Conservation (phyloP, 2,888 invertebrate species). For the Megaustenia siamemsis region DNA sequence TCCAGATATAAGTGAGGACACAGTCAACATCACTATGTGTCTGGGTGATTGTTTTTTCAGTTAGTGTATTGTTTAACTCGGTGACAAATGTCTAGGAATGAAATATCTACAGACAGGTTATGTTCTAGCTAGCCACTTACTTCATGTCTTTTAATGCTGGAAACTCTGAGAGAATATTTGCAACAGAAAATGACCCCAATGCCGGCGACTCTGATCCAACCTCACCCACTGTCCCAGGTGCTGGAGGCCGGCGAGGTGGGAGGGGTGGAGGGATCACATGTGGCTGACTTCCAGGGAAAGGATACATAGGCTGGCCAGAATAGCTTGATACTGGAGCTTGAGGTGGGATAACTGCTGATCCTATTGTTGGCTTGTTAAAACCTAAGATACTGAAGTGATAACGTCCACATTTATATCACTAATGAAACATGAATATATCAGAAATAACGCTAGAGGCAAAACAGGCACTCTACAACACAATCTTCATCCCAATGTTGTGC, state of each 20-base stretch:
- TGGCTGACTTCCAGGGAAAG: constrained; percentile 48
- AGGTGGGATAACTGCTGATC: constrained; percentile 25
- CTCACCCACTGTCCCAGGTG: constrained; percentile 30
- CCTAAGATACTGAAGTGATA: constrained; percentile 40
- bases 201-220: constrained; percentile 34
- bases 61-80: no score
- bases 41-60: no score
- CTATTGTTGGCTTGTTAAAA: constrained; percentile 48
- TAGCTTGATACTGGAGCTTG: constrained; percentile 37
- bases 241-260: constrained; percentile 54
- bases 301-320: constrained; percentile 31
- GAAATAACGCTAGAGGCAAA: no score
- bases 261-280: constrained; percentile 55
- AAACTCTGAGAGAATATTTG: constrained; percentile 69
- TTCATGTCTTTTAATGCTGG: constrained; percentile 73
- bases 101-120: no score
- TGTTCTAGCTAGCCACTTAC: constrained; percentile 57
- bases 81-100: no score
- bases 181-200: constrained; percentile 56
- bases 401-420: not conserved
- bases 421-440: no score
- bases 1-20: no score
- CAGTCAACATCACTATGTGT: no score
- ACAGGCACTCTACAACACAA: no score
- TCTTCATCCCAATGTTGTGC: no score